These are phyloP conservation scores for Oryzias celebensis DNA, from an alignment of 2,113 vertebrate genomes.

Conservation along the genomic window DNA sequence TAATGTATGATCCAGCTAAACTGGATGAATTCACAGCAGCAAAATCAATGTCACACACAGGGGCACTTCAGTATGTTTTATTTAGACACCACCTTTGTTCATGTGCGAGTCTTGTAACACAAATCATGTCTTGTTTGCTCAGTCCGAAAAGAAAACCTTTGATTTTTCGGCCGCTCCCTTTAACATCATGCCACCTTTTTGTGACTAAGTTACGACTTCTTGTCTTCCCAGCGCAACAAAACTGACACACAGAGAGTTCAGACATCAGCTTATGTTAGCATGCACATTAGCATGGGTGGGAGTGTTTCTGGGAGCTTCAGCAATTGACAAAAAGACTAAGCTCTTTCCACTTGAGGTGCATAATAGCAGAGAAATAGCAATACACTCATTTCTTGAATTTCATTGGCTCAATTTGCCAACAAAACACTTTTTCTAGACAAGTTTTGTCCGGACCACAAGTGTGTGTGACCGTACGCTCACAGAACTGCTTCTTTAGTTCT, in stretches of 20 bases:
- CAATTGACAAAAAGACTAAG: no score
- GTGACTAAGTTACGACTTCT: conserved; percentile 3
- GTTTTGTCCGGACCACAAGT: no score
- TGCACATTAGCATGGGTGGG: neutral
- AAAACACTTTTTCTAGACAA: no score
- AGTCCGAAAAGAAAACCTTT: neutral
- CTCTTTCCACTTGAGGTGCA: no score
- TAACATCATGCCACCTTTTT: neutral
- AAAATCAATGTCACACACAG: neutral
- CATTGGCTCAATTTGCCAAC: no score
- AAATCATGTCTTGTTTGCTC: conserved; percentile 6
- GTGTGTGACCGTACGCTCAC: no score
- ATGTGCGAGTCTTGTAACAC: neutral
- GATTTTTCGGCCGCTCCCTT: conserved; percentile 6
- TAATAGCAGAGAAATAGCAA: no score
- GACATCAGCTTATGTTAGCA: neutral
- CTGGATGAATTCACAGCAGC: neutral
- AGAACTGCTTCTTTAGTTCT: no score
- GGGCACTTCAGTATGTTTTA: conserved; percentile 1
- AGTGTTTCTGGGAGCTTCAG: no score
- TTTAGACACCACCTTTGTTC: neutral
- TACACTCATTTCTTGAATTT: no score
- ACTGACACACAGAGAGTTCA: conserved; percentile 22
- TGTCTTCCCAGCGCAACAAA: neutral
- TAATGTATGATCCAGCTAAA: neutral